A percentile compares a stretch with the other conserved stretches of the same genome.
Conservation (phyloP, 1,140 invertebrate genomes). For the Mercenaria mercenaria region DNA sequence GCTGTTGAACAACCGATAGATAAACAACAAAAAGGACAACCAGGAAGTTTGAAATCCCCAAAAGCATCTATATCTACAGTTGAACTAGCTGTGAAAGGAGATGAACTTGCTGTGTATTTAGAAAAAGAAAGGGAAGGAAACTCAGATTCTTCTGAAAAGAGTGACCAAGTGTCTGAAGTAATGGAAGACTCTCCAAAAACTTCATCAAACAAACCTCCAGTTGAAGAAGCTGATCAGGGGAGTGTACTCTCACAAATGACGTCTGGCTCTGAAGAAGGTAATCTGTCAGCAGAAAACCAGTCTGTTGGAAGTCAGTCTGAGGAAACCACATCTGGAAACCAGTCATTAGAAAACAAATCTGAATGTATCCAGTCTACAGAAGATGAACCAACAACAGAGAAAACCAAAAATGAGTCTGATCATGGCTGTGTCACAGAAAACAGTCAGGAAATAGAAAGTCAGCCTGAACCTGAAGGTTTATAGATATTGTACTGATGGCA, state of each 20-base stretch:
- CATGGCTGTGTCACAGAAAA: neutral
- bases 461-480: neutral
- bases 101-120: neutral
- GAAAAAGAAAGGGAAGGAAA: neutral
- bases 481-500: conserved; percentile 16
- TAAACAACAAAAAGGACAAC: neutral
- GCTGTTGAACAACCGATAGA: conserved; percentile 8
- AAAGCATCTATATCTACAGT: conserved; percentile 35
- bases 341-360: conserved; percentile 12
- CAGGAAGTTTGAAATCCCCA: neutral
- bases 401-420: neutral
- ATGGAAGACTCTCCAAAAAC: neutral
- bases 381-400: neutral
- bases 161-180: neutral
- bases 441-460: neutral
- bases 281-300: neutral
- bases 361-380: neutral
- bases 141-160: neutral
- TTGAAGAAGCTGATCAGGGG: conserved; percentile 22
- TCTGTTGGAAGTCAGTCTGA: neutral
- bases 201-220: neutral
- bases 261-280: conserved; percentile 2
- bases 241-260: conserved; percentile 59
- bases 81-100: conserved; percentile 3
- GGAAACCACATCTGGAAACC: neutral